These are phyloP conservation scores for Sebastes fasciatus DNA, from an alignment of 2,113 vertebrate species.

Conservation along the genomic window DNA sequence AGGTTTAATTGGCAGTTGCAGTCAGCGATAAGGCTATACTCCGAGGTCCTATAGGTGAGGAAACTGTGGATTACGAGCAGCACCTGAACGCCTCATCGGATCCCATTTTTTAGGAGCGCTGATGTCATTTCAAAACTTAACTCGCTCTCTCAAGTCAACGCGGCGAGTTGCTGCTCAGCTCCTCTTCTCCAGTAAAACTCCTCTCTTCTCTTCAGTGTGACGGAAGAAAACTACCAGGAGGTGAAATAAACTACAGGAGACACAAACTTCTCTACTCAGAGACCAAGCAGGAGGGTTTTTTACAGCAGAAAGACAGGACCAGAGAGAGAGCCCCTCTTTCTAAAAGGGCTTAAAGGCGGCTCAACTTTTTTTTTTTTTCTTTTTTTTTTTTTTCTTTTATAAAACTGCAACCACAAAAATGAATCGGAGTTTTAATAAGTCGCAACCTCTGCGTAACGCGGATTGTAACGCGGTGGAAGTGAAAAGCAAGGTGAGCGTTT, in stretches of 20 bases:
- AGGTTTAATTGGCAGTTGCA: too few relatives aligned
- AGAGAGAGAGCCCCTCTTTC: conserved; percentile 60
- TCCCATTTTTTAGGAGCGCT: conserved; percentile 71
- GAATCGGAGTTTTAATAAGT: conserved; percentile 95
- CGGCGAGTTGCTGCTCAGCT: conserved; percentile 65
- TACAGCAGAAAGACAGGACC: conserved; percentile 26
- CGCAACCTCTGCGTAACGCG: conserved; percentile 89
- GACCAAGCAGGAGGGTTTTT: conserved; percentile 36
- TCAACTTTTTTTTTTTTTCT: conserved; percentile 46
- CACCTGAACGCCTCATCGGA: conserved; percentile 36
- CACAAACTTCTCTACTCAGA: conserved; percentile 6
- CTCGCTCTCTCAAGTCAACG: conserved; percentile 74
- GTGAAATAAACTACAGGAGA: conserved; percentile 2
- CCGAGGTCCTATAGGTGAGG: neutral
- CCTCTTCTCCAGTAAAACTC: conserved; percentile 45
- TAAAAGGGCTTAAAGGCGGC: conserved; percentile 66
- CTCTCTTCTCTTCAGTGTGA: conserved; percentile 12
- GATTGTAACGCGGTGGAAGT: conserved; percentile 94
- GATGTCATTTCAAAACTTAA: conserved; percentile 87
- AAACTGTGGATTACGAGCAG: neutral
- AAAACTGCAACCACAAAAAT: conserved; percentile 74
- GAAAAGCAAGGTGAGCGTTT: conserved; percentile 93
- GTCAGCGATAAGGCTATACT: too few relatives aligned
- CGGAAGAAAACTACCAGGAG: conserved; percentile 21
- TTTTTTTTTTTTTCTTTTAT: conserved; percentile 5